Evolutionary conservation across 2,797 vertebrate genomes (phyloP).

Genomic region (Onychomys torridus): DNA sequence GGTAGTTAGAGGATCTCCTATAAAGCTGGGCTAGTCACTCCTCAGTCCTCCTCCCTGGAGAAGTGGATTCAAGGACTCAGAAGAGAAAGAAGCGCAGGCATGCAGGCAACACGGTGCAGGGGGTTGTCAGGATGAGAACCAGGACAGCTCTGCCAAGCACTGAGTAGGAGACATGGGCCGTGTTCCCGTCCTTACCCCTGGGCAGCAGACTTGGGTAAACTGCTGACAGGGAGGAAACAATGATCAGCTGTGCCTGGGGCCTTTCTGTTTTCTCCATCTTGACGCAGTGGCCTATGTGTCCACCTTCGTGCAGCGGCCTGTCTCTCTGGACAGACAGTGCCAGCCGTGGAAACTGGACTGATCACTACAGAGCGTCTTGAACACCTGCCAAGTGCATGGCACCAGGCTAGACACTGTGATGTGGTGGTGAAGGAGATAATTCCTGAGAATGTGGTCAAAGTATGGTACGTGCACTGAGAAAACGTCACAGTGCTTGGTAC

Average conservation of each 20-base stretch:
- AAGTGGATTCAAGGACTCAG: background rate
- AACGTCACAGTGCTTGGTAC: background rate
- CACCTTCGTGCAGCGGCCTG: rapidly evolving
- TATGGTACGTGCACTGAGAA: background rate
- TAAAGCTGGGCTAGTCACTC: too few species aligned
- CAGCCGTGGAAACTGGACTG: background rate
- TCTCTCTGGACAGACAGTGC: background rate
- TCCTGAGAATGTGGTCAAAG: background rate
- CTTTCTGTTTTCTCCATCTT: background rate
- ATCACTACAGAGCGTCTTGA: background rate
- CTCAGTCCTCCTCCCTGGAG: background rate
- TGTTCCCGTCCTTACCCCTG: background rate
- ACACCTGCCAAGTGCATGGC: rapidly evolving
- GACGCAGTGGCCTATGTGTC: too few species aligned
- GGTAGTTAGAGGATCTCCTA: background rate
- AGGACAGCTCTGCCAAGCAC: background rate
- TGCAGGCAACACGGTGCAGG: rapidly evolving
- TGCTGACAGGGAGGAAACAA: background rate
- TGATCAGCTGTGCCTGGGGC: background rate
- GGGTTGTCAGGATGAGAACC: background rate
- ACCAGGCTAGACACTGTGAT: background rate
- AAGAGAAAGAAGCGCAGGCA: background rate
- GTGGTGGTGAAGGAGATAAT: background rate
- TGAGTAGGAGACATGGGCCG: background rate
- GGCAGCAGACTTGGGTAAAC: background rate